These are phyloP conservation scores for Lepidocyrtoides sp. DNA, from an alignment of 2,888 invertebrate genomes.

Conservation along the genomic window DNA sequence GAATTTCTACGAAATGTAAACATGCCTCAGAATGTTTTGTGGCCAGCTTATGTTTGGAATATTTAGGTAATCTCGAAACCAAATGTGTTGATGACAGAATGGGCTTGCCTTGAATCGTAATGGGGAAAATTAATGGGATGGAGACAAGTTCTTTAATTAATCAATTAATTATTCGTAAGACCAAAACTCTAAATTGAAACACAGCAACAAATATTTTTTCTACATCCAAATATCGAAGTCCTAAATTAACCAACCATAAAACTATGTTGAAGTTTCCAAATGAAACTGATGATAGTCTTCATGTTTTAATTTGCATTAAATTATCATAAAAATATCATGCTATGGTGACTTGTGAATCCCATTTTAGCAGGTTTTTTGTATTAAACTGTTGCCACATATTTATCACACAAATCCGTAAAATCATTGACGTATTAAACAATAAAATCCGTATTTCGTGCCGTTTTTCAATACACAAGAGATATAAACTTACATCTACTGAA, in stretches of 20 bases:
- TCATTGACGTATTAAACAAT: not conserved
- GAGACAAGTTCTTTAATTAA: conserved; percentile 36
- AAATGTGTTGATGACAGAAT: conserved; percentile 20
- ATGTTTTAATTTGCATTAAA: no score
- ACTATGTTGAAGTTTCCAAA: no score
- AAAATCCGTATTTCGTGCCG: conserved; percentile 18
- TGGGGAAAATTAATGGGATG: conserved; percentile 29
- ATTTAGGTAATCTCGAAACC: not conserved
- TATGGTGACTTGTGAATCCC: no score
- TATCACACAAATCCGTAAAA: not conserved
- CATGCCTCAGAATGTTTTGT: conserved; percentile 14
- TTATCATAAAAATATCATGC: no score
- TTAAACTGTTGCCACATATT: no score
- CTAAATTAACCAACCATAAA: no score
- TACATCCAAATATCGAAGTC: no score
- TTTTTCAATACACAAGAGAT: not conserved
- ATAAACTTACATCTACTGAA: no score
- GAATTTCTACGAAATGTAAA: conserved; percentile 35
- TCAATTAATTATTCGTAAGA: conserved; percentile 13
- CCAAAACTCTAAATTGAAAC: no score
- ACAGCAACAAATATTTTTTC: no score
- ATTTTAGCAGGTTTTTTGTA: no score
- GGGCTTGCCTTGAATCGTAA: conserved; percentile 8
- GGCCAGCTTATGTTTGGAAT: conserved; percentile 10
- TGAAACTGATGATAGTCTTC: no score